Evolutionary conservation across 2,797 vertebrate genomes (phyloP).

Genomic region (Petrocephalus schoutedeni): DNA sequence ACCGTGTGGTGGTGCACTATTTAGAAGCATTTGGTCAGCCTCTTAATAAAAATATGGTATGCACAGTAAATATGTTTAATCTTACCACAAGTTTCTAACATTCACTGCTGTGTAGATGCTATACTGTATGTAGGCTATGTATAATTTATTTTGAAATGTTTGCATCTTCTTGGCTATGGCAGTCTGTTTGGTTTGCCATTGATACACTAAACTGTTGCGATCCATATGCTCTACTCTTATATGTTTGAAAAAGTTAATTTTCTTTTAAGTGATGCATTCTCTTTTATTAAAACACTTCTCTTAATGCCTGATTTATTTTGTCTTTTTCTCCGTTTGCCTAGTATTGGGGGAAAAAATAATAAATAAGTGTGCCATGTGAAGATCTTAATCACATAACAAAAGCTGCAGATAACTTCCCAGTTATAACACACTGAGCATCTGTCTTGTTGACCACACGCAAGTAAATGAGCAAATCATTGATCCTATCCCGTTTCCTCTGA

Average conservation of each 20-base stretch:
- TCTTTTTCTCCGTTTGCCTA: background rate
- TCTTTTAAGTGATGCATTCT: background rate
- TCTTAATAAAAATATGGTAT: background rate
- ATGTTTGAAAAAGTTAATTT: background rate
- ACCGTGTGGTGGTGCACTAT: background rate
- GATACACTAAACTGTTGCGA: background rate
- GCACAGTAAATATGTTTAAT: background rate
- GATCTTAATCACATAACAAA: background rate
- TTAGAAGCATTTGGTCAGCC: background rate
- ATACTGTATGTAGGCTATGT: background rate
- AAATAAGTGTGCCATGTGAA: background rate
- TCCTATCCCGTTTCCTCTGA: background rate
- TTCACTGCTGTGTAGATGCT: background rate
- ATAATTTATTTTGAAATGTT: background rate
- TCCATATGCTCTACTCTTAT: background rate
- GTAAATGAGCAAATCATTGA: background rate
- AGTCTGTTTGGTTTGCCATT: background rate
- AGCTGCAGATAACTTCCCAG: background rate
- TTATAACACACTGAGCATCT: background rate
- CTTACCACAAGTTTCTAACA: background rate
- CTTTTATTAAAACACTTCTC: slow-evolving; percentile 11
- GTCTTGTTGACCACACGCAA: background rate
- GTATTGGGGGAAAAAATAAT: too few species aligned
- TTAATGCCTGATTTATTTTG: background rate
- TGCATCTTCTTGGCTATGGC: background rate